These are phyloP conservation scores for Microcebus ravelobensis DNA, from an alignment of 2,113 vertebrate genomes.

Conservation along the genomic window DNA sequence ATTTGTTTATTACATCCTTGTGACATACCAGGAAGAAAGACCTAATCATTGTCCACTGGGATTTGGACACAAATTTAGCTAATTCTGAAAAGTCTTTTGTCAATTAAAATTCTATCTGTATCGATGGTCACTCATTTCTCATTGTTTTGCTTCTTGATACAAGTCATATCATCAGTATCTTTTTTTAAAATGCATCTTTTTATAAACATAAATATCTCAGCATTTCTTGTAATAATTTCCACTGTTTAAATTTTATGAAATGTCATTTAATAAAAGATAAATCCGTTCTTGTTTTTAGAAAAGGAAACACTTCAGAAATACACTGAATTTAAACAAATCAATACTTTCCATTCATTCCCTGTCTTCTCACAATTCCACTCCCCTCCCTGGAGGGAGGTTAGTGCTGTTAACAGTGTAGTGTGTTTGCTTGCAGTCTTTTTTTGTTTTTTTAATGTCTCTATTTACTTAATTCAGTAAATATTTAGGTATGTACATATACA, in stretches of 20 bases:
- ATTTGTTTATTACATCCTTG: not conserved
- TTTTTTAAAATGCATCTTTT: not conserved
- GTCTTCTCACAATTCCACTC: not conserved
- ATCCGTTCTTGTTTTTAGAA: conserved; percentile 3
- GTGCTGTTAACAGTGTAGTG: not conserved
- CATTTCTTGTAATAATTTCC: not conserved
- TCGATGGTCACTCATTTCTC: not conserved
- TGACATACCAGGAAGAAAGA: not conserved
- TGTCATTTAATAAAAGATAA: conserved; percentile 25
- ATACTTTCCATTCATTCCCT: not conserved
- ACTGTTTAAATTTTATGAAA: conserved; percentile 17
- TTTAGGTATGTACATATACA: not conserved
- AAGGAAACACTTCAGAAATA: conserved; percentile 24
- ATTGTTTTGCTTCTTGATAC: not conserved
- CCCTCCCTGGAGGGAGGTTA: not conserved
- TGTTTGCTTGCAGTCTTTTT: not conserved
- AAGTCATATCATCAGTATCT: not conserved
- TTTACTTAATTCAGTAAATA: conserved; percentile 15
- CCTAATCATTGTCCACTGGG: not conserved
- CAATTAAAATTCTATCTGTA: not conserved
- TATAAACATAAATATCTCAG: not conserved
- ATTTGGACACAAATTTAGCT: conserved; percentile 30
- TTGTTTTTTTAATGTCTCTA: not conserved
- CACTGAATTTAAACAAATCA: not conserved
- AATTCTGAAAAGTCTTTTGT: conserved; percentile 2